Percentiles rank a stretch among this genome's conserved stretches.
Conservation (phyloP, 2,888 invertebrate genomes). For the Drosophila basisetae region DNA sequence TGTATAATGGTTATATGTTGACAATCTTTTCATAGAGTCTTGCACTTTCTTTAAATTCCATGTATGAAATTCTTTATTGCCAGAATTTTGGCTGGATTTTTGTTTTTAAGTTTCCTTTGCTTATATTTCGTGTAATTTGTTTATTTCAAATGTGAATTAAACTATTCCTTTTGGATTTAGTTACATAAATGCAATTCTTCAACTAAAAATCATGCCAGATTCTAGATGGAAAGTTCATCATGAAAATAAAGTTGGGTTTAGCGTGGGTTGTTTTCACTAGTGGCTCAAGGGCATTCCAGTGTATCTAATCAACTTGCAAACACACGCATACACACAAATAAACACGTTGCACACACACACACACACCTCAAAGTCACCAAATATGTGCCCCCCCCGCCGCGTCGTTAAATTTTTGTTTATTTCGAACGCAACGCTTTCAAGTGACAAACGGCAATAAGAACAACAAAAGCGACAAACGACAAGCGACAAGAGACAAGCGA, state of each 20-base stretch:
- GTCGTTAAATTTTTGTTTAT: slow-evolving; percentile 34
- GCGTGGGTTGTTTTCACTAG: slow-evolving; percentile 21
- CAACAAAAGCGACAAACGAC: slow-evolving; percentile 30
- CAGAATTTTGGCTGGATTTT: neutral
- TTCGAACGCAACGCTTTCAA: slow-evolving; percentile 45
- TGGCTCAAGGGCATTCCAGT: slow-evolving; percentile 32
- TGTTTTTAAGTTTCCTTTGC: neutral
- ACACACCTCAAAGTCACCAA: slow-evolving; percentile 21
- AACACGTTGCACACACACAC: neutral
- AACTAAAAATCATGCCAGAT: neutral
- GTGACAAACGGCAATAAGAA: slow-evolving; percentile 46
- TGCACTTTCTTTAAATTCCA: neutral
- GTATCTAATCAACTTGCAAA: slow-evolving; percentile 43
- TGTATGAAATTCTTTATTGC: neutral
- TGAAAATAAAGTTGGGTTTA: neutral
- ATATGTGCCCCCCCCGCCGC: slow-evolving; percentile 20
- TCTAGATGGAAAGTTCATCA: neutral
- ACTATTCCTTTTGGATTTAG: no score
- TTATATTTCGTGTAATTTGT: neutral
- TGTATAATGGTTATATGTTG: neutral
- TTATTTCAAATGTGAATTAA: neutral
- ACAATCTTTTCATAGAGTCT: neutral
- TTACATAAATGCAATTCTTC: neutral
- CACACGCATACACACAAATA: slow-evolving; percentile 2
- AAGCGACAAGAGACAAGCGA: slow-evolving; percentile 19